Conservation (phyloP, 2,888 invertebrate species). For the Xylota segnis region DNA sequence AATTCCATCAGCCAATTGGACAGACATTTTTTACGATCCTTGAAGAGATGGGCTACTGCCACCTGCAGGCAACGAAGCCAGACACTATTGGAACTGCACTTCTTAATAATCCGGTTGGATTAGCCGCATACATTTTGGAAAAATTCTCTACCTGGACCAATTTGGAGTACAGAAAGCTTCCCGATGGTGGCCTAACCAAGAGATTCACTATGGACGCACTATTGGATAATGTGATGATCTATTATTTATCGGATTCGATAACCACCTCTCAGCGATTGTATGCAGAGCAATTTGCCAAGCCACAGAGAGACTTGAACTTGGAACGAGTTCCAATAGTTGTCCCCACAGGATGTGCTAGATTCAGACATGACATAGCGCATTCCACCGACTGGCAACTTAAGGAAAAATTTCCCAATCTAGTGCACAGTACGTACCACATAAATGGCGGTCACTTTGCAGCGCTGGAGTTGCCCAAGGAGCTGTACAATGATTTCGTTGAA, state of each 20-base stretch:
- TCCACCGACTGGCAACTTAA: constrained; percentile 87
- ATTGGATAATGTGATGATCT: constrained; percentile 92
- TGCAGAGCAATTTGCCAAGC: constrained; percentile 85
- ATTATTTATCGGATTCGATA: constrained; percentile 90
- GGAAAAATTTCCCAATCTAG: constrained; percentile 88
- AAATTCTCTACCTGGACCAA: constrained; percentile 92
- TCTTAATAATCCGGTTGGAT: constrained; percentile 88
- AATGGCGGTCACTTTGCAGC: constrained; percentile 95
- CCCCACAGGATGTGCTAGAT: constrained; percentile 90
- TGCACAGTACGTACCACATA: constrained; percentile 88
- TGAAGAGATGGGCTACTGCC: constrained; percentile 87
- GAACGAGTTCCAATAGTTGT: constrained; percentile 87
- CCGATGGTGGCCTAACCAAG: constrained; percentile 88
- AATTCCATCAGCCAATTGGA: constrained; percentile 85
- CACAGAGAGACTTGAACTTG: constrained; percentile 78
- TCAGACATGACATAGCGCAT: constrained; percentile 89
- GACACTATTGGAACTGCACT: constrained; percentile 89
- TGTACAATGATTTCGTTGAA: constrained; percentile 88
- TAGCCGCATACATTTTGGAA: constrained; percentile 95
- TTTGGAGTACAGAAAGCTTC: constrained; percentile 84
- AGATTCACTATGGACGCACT: constrained; percentile 85
- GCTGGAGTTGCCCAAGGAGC: constrained; percentile 89
- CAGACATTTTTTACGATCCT: constrained; percentile 79
- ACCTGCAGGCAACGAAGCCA: constrained; percentile 94
- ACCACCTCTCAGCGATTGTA: constrained; percentile 90